Evolutionary conservation across 2,888 invertebrate genomes (phyloP), one percentile per base, ranked within the genome.

Genomic region (Neria commutata): DNA sequence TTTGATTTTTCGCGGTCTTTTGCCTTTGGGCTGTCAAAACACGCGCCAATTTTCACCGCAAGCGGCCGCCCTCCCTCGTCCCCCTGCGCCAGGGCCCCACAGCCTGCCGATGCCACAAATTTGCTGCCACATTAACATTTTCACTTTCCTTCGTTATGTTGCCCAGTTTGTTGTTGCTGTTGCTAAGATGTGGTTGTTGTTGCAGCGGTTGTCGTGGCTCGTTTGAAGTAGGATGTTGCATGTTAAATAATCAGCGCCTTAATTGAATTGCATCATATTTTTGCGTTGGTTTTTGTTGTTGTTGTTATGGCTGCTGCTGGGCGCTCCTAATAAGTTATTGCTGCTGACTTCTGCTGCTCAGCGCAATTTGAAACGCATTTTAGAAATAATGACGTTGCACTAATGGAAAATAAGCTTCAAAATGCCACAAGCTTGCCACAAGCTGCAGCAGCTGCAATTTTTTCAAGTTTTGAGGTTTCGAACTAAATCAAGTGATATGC

Each of bases 51-150:
- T 54, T 37, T 26, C 37, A 19, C 29, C 37, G 11, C 34, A 37
- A 48, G 16, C 6, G 11, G 11, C 29, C n/a, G n/a, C n/a, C n/a
- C n/a, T n/a, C n/a, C n/a, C n/a, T n/a, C n/a, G n/a, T n/a, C 6
- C 29, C 29, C 29, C 6, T 3, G 21, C 42, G 21, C 42, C 42
- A 17, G 6, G 14, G 14, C 42, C 21, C 21, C 21, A n/a, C n/a
- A n/a, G n/a, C n/a, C n/a, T n/a, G n/a, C n/a, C n/a, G n/a, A n/a
- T n/a, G n/a, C n/a, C 14, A 21, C 17, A 48, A 37, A 23, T 49
- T 55, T 48, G 48, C 48, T 16, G 48, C 40, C 48, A 40, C 55
- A 55, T 55, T 40, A 55, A 55, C 19, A 37, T 37, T 48, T 46
- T 55, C 49, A 25, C 48, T 34, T 40, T 55, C 14, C 29, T 42